These are phyloP conservation scores for Mormoops blainvillei DNA, from an alignment of 2,113 vertebrate genomes.

Conservation along the genomic window DNA sequence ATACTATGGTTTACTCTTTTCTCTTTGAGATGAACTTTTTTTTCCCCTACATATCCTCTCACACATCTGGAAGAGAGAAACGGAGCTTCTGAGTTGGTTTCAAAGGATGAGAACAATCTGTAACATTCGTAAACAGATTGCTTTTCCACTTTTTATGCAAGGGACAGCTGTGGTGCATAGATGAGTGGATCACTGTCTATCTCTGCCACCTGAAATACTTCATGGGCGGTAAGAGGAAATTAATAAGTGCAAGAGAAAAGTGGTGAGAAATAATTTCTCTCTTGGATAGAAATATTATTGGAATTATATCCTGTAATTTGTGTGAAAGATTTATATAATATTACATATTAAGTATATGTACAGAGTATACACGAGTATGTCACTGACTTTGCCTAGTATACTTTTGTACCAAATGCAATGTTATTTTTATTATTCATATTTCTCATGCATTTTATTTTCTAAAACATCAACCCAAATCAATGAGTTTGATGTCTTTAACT, in stretches of 20 bases:
- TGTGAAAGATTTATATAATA: background rate
- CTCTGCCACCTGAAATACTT: background rate
- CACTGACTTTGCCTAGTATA: background rate
- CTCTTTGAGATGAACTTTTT: background rate
- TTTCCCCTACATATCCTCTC: background rate
- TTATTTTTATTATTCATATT: background rate
- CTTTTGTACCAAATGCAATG: background rate
- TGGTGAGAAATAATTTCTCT: background rate
- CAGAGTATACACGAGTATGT: background rate
- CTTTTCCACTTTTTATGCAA: background rate
- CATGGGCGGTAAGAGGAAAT: background rate
- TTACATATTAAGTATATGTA: background rate
- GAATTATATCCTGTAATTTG: background rate
- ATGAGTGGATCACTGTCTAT: background rate
- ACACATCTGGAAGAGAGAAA: background rate
- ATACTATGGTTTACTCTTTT: constrained; percentile 24
- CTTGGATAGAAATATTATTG: background rate
- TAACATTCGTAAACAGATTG: background rate
- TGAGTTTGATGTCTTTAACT: background rate
- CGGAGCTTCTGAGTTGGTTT: background rate
- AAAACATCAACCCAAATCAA: background rate
- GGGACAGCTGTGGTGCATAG: background rate
- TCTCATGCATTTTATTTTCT: background rate
- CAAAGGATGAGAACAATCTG: background rate
- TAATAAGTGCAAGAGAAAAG: background rate